Percentiles rank a stretch among this genome's conserved stretches.
phyloP scores from a whole-genome alignment of 1,140 invertebrate species.

The Oryctes rhinoceros region DNA sequence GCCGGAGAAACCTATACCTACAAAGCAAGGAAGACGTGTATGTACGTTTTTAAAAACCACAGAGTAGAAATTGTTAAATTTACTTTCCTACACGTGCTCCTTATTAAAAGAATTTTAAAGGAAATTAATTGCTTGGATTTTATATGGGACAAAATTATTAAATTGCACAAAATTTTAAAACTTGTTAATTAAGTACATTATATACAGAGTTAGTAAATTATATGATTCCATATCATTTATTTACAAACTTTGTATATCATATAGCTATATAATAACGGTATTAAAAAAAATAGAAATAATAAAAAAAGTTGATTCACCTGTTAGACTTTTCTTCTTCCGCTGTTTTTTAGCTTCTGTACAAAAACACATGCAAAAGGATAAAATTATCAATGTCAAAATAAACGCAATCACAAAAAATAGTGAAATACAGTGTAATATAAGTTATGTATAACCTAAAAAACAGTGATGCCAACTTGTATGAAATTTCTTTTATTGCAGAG shows the following conservation, averaged over 20 bases:
- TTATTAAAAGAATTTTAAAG: too few species aligned
- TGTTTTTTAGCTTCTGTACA: constrained; percentile 91
- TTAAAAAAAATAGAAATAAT: constrained; percentile 41
- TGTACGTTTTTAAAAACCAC: too few species aligned
- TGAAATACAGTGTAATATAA: not conserved
- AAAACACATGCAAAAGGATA: constrained; percentile 71
- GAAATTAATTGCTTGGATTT: not conserved
- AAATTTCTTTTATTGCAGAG: too few species aligned
- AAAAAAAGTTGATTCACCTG: constrained; percentile 73
- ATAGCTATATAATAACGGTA: not conserved
- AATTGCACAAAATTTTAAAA: not conserved
- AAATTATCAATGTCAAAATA: constrained; percentile 67
- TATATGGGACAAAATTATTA: not conserved
- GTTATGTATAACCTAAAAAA: too few species aligned
- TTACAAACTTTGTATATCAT: too few species aligned
- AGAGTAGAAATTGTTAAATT: too few species aligned
- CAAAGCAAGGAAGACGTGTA: too few species aligned
- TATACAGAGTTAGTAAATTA: not conserved
- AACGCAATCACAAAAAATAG: constrained; percentile 32
- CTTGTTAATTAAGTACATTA: not conserved
- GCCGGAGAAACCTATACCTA: too few species aligned
- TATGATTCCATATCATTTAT: too few species aligned
- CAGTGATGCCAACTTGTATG: too few species aligned
- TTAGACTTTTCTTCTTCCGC: constrained; percentile 86
- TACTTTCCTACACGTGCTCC: too few species aligned